These are phyloP conservation scores for Odocoileus virginianus DNA, from an alignment of 2,113 vertebrate species.

Conservation along the genomic window DNA sequence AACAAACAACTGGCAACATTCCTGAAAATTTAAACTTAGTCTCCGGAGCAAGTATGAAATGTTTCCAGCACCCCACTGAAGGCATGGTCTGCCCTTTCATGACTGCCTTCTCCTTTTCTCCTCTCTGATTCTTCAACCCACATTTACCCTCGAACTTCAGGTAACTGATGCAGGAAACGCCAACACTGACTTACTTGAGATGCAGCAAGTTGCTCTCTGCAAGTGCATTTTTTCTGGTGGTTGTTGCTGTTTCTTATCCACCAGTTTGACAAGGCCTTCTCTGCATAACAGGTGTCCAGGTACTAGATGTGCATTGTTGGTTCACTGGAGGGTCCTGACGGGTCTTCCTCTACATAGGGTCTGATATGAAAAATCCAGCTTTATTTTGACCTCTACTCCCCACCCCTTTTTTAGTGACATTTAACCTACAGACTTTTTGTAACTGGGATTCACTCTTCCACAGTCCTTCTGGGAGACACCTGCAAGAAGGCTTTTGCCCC, in stretches of 20 bases:
- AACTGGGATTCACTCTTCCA: neutral
- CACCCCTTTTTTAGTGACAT: neutral
- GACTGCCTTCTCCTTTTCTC: neutral
- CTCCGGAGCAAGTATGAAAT: neutral
- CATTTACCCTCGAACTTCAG: neutral
- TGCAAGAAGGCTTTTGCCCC: neutral
- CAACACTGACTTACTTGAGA: neutral
- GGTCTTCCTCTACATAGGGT: neutral
- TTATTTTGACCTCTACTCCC: neutral
- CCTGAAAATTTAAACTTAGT: neutral
- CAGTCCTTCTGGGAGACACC: neutral
- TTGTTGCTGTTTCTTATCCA: neutral
- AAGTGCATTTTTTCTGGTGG: neutral
- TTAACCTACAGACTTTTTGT: neutral
- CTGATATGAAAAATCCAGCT: neutral
- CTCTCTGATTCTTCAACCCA: neutral
- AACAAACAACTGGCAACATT: neutral
- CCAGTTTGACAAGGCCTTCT: neutral
- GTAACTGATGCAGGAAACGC: neutral
- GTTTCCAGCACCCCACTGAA: neutral
- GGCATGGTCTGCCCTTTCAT: neutral
- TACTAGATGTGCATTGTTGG: neutral
- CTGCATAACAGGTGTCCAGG: neutral
- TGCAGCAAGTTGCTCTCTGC: neutral
- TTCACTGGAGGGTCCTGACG: accelerated